phyloP scores from a whole-genome alignment of 2,797 vertebrate species.

The Argya squamiceps region DNA sequence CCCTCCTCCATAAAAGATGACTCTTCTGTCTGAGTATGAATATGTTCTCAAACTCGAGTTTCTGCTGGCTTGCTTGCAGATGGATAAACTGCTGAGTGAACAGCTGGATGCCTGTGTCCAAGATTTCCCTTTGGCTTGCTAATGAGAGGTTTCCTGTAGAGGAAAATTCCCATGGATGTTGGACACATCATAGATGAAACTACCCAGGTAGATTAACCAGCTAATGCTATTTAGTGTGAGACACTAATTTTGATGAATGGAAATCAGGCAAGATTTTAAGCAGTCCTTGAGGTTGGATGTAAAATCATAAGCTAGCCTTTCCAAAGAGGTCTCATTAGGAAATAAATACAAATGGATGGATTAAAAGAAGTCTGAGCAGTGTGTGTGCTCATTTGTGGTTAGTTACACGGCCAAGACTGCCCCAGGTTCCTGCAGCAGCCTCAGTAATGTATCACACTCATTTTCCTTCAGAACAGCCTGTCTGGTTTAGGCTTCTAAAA shows the following conservation, averaged over 20 bases:
- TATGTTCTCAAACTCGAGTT: neutral
- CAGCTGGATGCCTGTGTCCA: accelerated
- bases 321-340: neutral
- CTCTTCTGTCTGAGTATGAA: neutral
- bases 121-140: neutral
- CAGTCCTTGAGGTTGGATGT: neutral
- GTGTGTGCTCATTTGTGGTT: neutral
- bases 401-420: neutral
- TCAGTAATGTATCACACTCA: neutral
- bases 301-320: neutral
- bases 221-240: neutral
- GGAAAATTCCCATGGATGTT: neutral
- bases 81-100: neutral
- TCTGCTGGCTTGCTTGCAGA: neutral
- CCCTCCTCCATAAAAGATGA: no score
- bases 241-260: neutral
- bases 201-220: neutral
- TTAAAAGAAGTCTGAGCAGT: neutral
- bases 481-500: neutral
- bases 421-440: neutral
- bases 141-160: neutral
- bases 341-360: neutral
- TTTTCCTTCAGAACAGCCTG: neutral
- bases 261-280: neutral
- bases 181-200: neutral